These are phyloP conservation scores for Lasioglossum oenotherae DNA, from an alignment of 2,888 invertebrate genomes.

Conservation along the genomic window DNA sequence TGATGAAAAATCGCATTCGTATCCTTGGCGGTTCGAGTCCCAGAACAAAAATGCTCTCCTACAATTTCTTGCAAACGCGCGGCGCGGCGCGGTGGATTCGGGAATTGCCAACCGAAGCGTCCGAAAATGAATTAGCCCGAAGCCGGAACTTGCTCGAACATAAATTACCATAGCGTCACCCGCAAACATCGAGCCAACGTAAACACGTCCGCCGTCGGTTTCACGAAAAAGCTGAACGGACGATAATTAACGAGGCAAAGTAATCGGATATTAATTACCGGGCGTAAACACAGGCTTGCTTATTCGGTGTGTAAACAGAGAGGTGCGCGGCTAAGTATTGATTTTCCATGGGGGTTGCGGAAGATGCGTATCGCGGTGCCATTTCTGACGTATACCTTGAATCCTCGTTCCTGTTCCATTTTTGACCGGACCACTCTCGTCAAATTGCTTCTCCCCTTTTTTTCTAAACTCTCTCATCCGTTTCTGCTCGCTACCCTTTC, in stretches of 20 bases:
- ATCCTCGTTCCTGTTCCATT: neutral
- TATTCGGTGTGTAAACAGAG: neutral
- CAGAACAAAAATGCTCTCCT: no score
- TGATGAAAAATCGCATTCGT: neutral
- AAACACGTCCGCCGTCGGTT: neutral
- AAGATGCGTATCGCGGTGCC: neutral
- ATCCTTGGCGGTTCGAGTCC: no score
- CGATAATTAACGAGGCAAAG: neutral
- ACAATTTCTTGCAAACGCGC: neutral
- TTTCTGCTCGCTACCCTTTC: neutral
- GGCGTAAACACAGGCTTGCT: neutral
- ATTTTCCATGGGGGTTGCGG: neutral
- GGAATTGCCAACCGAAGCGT: neutral
- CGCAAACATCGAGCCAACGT: neutral
- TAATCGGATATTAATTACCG: conserved; percentile 7
- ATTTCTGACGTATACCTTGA: neutral
- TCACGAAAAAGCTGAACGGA: neutral
- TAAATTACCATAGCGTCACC: neutral
- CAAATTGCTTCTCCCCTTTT: conserved; percentile 36
- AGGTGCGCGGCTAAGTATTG: neutral
- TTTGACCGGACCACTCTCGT: conserved; percentile 22
- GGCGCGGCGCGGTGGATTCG: neutral
- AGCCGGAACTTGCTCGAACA: neutral
- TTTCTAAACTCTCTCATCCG: conserved; percentile 8
- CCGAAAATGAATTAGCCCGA: neutral